phyloP scores from a whole-genome alignment of 2,113 vertebrate species.

The Phaethon lepturus region DNA sequence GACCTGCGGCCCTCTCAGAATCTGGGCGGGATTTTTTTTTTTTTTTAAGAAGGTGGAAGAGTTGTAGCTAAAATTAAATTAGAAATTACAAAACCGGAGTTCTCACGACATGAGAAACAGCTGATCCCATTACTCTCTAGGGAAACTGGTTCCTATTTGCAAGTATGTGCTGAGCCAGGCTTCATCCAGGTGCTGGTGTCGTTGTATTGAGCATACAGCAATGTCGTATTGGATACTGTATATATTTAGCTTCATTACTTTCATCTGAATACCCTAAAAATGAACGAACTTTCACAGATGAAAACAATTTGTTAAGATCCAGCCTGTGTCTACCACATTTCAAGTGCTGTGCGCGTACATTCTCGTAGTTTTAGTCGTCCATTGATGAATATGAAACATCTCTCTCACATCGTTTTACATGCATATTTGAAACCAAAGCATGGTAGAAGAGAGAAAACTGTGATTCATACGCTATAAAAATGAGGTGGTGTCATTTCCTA shows the following conservation, averaged over 20 bases:
- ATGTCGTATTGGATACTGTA: accelerated
- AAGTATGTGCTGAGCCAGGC: background rate
- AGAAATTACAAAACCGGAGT: background rate
- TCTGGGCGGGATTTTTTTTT: background rate
- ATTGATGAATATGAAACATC: accelerated
- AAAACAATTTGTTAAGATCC: background rate
- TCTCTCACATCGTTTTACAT: background rate
- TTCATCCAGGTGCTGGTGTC: background rate
- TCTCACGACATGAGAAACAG: background rate
- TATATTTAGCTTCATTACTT: background rate
- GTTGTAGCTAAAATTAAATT: background rate
- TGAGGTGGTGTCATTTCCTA: background rate
- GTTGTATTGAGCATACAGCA: accelerated
- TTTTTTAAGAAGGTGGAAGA: background rate
- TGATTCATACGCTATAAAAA: background rate
- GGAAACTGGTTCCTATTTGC: background rate
- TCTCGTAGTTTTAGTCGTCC: background rate
- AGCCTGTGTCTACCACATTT: background rate
- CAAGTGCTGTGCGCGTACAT: background rate
- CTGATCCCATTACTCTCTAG: background rate
- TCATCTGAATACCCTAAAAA: background rate
- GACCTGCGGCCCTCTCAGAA: background rate
- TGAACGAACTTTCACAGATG: background rate
- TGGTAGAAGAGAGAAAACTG: background rate
- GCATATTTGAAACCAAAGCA: background rate